phyloP scores from a whole-genome alignment of 1,140 invertebrate genomes.

The Thalassaphorura encarpata region DNA sequence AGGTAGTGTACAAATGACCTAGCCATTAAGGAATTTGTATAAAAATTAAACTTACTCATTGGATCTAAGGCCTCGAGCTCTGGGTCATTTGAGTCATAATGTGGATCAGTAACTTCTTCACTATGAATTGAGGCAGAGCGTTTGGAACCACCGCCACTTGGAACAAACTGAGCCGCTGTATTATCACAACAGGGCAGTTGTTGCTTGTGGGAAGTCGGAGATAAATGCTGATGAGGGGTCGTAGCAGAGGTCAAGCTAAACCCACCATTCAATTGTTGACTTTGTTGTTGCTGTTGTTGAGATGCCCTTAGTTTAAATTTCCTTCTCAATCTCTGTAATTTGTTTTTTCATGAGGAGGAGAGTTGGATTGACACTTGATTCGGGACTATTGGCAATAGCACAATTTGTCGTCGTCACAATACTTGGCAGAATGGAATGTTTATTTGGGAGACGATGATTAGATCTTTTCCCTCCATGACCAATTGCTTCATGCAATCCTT shows the following conservation, averaged over 20 bases:
- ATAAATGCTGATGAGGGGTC: neutral
- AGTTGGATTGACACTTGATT: slow-evolving; percentile 34
- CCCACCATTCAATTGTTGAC: no score
- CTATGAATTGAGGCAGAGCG: no score
- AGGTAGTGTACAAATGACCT: no score
- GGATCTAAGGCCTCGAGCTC: slow-evolving; percentile 56
- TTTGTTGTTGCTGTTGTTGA: slow-evolving; percentile 27
- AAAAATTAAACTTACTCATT: slow-evolving; percentile 35
- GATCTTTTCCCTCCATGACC: slow-evolving; percentile 17
- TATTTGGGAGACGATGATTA: slow-evolving; percentile 5
- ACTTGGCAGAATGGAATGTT: slow-evolving; percentile 8
- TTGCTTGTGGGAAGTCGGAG: no score
- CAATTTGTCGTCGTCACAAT: neutral
- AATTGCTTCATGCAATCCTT: slow-evolving; percentile 51
- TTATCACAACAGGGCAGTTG: no score
- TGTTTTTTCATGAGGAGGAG: slow-evolving; percentile 61
- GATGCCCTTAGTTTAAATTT: slow-evolving; percentile 52
- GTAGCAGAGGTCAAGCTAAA: neutral
- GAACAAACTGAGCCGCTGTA: no score
- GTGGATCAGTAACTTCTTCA: slow-evolving; percentile 6
- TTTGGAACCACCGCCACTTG: no score
- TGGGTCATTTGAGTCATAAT: slow-evolving; percentile 33
- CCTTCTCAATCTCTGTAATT: slow-evolving; percentile 60
- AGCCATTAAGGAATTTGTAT: no score
- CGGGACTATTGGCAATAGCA: neutral